Conservation (phyloP, 2,888 invertebrate species). For the Agrotis clavis region DNA sequence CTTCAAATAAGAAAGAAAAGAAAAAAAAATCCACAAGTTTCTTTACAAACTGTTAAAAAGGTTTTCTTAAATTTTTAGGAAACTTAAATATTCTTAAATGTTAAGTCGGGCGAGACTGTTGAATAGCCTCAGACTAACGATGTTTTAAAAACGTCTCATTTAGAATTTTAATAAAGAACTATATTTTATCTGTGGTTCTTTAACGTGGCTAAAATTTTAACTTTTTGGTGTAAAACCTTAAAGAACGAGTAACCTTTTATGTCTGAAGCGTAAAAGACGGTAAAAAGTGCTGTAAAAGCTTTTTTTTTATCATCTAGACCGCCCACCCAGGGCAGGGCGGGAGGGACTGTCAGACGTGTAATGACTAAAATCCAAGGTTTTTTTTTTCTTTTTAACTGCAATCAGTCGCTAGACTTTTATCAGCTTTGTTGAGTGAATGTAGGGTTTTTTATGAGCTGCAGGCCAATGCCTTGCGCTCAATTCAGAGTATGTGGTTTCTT, state of each 20-base stretch:
- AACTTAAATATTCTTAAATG: conserved; percentile 49
- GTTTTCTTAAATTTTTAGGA: conserved; percentile 36
- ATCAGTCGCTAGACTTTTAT: too few species aligned
- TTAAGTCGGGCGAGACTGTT: conserved; percentile 27
- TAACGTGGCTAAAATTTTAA: neutral
- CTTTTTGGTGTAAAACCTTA: neutral
- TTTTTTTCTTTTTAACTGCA: too few species aligned
- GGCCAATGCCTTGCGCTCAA: too few species aligned
- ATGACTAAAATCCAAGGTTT: too few species aligned
- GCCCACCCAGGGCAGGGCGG: too few species aligned
- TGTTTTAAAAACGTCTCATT: conserved; percentile 51
- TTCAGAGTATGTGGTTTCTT: too few species aligned
- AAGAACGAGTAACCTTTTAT: conserved; percentile 4
- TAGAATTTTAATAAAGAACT: conserved; percentile 40
- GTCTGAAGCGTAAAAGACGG: neutral
- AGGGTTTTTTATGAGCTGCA: too few species aligned
- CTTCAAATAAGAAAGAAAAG: conserved; percentile 26
- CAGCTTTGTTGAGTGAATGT: too few species aligned
- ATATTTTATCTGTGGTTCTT: conserved; percentile 12
- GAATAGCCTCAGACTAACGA: conserved; percentile 37
- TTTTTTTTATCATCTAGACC: too few species aligned
- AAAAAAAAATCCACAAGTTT: conserved; percentile 25
- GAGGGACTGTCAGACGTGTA: too few species aligned
- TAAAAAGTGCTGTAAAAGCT: neutral
- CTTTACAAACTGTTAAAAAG: conserved; percentile 26